Conservation (phyloP, 2,888 invertebrate genomes). For the Cantharis lateralis region DNA sequence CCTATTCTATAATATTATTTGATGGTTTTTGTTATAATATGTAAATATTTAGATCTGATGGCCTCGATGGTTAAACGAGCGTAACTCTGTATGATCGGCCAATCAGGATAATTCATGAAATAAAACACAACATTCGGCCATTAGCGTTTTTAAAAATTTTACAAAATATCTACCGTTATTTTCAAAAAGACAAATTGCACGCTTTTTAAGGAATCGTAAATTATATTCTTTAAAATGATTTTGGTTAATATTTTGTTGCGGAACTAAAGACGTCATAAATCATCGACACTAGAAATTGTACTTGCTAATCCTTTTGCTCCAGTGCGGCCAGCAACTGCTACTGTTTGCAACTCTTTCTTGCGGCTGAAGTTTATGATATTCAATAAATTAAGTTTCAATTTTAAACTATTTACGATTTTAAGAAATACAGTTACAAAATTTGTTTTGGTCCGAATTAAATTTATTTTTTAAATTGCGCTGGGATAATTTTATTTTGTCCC, state of each 20-base stretch:
- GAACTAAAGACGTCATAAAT: constrained; percentile 31
- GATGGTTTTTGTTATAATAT: not conserved
- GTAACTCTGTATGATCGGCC: not conserved
- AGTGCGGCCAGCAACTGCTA: constrained; percentile 16
- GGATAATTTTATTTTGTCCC: not conserved
- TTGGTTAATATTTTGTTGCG: constrained; percentile 20
- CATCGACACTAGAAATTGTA: constrained; percentile 25
- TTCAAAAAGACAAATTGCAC: not conserved
- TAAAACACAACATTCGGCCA: not conserved
- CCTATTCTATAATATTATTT: not conserved
- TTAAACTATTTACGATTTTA: not conserved
- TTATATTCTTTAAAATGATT: constrained; percentile 17
- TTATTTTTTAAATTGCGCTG: not conserved
- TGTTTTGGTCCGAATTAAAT: not conserved
- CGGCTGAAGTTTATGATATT: constrained; percentile 23
- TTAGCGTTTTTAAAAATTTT: not conserved
- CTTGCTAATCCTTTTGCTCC: constrained; percentile 39
- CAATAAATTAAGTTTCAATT: constrained; percentile 15
- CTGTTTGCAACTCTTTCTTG: constrained; percentile 25
- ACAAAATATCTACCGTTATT: not conserved
- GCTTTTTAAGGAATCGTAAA: constrained; percentile 11
- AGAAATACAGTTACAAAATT: not conserved
- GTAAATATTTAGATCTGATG: not conserved
- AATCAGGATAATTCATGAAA: not conserved
- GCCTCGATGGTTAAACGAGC: not conserved